These are phyloP conservation scores for Carterocephalus palaemon DNA, from an alignment of 2,888 invertebrate species.

Conservation along the genomic window DNA sequence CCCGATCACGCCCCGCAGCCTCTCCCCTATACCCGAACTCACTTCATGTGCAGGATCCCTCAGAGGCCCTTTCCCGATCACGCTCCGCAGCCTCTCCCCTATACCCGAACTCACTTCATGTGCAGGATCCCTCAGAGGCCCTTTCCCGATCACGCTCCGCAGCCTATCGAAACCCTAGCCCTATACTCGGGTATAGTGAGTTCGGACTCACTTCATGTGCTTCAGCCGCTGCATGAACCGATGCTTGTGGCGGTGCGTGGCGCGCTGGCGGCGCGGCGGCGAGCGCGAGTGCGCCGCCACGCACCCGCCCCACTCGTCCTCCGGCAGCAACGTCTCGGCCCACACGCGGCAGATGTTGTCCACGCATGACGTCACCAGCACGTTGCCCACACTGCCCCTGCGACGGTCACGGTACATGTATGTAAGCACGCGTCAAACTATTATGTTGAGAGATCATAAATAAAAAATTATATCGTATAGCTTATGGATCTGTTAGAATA, in stretches of 20 bases:
- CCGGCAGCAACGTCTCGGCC: constrained; percentile 98
- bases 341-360: constrained; percentile 99
- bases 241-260: constrained; percentile 94
- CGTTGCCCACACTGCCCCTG: constrained; percentile 97
- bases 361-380: constrained; percentile 97
- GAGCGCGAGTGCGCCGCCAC: constrained; percentile 81
- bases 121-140: too few relatives aligned
- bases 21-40: too few relatives aligned
- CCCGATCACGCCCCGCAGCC: too few relatives aligned
- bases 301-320: constrained; percentile 88
- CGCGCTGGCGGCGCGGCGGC: constrained; percentile 84
- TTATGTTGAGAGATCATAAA: too few relatives aligned
- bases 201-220: constrained; percentile 91
- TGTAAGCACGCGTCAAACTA: too few relatives aligned
- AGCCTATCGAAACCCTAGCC: too few relatives aligned
- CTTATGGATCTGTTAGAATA: too few relatives aligned
- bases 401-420: constrained; percentile 32
- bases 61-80: too few relatives aligned
- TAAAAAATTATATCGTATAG: too few relatives aligned
- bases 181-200: not conserved
- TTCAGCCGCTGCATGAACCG: constrained; percentile 97
- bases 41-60: not conserved
- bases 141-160: too few relatives aligned
- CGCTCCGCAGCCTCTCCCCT: too few relatives aligned
- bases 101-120: too few relatives aligned